Evolutionary conservation across 2,888 invertebrate species (phyloP).

Genomic region (Priocnemis perturbator): DNA sequence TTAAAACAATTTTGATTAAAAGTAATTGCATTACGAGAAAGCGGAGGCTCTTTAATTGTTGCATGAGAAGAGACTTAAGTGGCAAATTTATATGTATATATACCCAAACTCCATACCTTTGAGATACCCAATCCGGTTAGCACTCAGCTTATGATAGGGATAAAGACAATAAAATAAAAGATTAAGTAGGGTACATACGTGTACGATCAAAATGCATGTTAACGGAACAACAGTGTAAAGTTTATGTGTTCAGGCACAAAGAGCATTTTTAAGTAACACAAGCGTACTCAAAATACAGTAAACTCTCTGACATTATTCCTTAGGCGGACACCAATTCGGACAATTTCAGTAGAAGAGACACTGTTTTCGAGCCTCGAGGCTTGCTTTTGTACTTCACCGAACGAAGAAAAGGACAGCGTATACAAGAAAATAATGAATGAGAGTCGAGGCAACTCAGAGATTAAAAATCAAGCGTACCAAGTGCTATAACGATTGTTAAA

Average conservation of each 20-base stretch:
- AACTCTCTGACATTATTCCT: no score
- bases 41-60: background rate
- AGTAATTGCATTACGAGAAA: background rate
- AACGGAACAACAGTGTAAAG: conserved; percentile 22
- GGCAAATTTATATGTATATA: conserved; percentile 22
- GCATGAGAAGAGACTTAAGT: conserved; percentile 11
- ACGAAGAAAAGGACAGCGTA: no score
- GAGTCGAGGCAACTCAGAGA: no score
- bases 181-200: conserved; percentile 34
- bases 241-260: conserved; percentile 18
- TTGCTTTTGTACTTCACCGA: no score
- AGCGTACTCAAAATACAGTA: conserved; percentile 24
- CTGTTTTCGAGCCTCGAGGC: no score
- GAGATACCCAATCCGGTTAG: conserved; percentile 53
- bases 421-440: no score
- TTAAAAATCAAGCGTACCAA: no score
- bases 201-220: conserved; percentile 17
- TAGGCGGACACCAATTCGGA: no score
- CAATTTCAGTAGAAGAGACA: no score
- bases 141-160: conserved; percentile 54
- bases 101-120: conserved; percentile 58
- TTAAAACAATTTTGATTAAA: background rate
- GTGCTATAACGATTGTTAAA: no score
- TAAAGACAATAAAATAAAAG: conserved; percentile 35
- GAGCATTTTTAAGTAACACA: conserved; percentile 8